Evolutionary conservation across 2,797 vertebrate genomes (phyloP).

Genomic region (Squalus acanthias): DNA sequence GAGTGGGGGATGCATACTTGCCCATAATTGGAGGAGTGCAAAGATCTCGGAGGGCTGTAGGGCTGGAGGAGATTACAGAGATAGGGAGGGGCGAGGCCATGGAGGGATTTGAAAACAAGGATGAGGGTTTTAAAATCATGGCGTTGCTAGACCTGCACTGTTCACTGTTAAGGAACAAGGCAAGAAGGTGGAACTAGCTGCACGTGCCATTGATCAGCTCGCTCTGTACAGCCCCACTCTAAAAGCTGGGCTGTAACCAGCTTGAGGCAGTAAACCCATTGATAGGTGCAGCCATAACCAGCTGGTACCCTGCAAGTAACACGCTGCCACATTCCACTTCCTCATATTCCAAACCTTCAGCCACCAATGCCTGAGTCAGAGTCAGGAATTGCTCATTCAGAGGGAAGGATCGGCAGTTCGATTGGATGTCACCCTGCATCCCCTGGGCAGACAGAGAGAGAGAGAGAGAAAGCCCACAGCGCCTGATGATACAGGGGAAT

Average conservation of each 20-base stretch:
- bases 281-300: neutral
- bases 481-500: neutral
- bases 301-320: neutral
- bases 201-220: neutral
- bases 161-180: neutral
- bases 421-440: neutral
- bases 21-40: neutral
- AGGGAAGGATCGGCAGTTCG: neutral
- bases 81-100: neutral
- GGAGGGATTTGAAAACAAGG: neutral
- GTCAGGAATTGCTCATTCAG: neutral
- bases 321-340: neutral
- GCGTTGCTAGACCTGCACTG: neutral
- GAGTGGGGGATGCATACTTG: neutral
- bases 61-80: neutral
- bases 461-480: neutral
- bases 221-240: neutral
- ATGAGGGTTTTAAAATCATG: neutral
- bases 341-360: neutral
- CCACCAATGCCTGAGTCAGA: neutral
- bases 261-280: neutral
- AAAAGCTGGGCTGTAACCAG: neutral
- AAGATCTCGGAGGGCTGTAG: neutral
- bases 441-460: neutral
- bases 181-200: neutral